A percentile compares a stretch with the other conserved stretches of the same genome.
Conservation (phyloP, 1,140 invertebrate species). For the Fragariocoptes setiger region DNA sequence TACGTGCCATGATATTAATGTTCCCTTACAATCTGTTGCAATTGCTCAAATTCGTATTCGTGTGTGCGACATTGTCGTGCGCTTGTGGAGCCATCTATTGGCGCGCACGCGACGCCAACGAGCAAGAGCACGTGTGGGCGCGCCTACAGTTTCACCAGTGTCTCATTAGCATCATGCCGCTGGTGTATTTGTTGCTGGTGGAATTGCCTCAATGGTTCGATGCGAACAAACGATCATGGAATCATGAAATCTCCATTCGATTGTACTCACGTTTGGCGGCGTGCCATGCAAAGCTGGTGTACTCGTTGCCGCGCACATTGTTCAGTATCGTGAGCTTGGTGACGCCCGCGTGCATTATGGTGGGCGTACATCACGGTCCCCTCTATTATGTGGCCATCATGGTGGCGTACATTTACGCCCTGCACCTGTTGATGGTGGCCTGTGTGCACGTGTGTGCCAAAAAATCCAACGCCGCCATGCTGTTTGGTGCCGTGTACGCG, state of each 20-base stretch:
- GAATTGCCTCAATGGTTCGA: too few relatives aligned
- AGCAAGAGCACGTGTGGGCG: slow-evolving; percentile 18
- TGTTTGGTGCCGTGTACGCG: slow-evolving; percentile 24
- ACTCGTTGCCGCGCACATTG: slow-evolving; percentile 26
- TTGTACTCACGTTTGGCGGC: slow-evolving; percentile 43
- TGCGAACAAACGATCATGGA: too few relatives aligned
- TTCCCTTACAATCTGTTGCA: slow-evolving; percentile 51
- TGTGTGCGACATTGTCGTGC: slow-evolving; percentile 42
- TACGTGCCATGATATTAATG: slow-evolving; percentile 36
- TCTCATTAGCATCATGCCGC: slow-evolving; percentile 34
- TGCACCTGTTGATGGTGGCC: slow-evolving; percentile 34
- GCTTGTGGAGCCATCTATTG: slow-evolving; percentile 57
- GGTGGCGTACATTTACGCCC: slow-evolving; percentile 35
- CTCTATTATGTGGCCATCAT: slow-evolving; percentile 42
- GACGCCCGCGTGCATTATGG: slow-evolving; percentile 60
- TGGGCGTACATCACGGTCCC: slow-evolving; percentile 31
- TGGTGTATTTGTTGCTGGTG: slow-evolving; percentile 40
- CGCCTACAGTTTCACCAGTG: slow-evolving; percentile 49
- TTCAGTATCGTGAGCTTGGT: slow-evolving; percentile 41
- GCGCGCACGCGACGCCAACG: slow-evolving; percentile 29
- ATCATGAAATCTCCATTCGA: too few relatives aligned
- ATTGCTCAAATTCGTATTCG: slow-evolving; percentile 36
- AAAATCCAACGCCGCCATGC: slow-evolving; percentile 2
- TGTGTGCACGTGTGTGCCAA: slow-evolving; percentile 26
- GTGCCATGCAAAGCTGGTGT: slow-evolving; percentile 32